Evolutionary conservation across 1,140 invertebrate genomes (phyloP).

Genomic region (Calliopsis andreniformis): DNA sequence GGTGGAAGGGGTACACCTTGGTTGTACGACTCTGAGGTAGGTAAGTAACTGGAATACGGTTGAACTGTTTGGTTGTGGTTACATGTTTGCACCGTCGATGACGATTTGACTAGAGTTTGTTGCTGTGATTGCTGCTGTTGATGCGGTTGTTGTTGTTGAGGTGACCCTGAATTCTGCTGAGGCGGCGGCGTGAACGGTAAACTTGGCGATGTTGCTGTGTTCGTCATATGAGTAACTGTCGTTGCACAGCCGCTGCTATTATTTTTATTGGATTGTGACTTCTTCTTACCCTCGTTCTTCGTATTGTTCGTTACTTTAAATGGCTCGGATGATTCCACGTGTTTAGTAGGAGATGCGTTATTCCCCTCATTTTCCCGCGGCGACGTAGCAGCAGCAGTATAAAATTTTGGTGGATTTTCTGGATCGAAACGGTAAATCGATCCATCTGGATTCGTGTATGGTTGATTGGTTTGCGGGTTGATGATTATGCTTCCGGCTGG

Average conservation of each 20-base stretch:
- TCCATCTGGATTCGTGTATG: slow-evolving; percentile 77
- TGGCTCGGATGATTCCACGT: slow-evolving; percentile 44
- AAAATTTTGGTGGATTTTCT: slow-evolving; percentile 84
- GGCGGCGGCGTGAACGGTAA: slow-evolving; percentile 73
- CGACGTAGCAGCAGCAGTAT: slow-evolving; percentile 52
- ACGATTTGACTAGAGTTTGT: slow-evolving; percentile 74
- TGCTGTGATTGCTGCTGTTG: slow-evolving; percentile 49
- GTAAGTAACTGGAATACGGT: slow-evolving; percentile 71
- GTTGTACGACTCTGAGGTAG: slow-evolving; percentile 75
- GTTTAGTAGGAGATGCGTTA: background rate
- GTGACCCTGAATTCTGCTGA: slow-evolving; percentile 29
- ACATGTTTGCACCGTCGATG: slow-evolving; percentile 67
- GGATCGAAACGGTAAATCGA: slow-evolving; percentile 89
- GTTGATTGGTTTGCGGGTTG: slow-evolving; percentile 87
- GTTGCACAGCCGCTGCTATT: slow-evolving; percentile 19
- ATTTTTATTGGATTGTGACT: slow-evolving; percentile 67
- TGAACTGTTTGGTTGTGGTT: slow-evolving; percentile 68
- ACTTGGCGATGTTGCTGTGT: slow-evolving; percentile 75
- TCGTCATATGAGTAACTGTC: slow-evolving; percentile 64
- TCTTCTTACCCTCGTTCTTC: slow-evolving; percentile 66
- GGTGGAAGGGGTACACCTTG: slow-evolving; percentile 72
- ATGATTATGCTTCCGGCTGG: slow-evolving; percentile 93
- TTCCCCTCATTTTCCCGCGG: slow-evolving; percentile 63
- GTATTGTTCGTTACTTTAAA: slow-evolving; percentile 33
- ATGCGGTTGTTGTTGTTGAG: slow-evolving; percentile 29